A percentile compares a stretch with the other conserved stretches of the same genome.
These are phyloP conservation scores for Telmatherina bonti DNA, from an alignment of 2,797 vertebrate species.

Conservation along the genomic window DNA sequence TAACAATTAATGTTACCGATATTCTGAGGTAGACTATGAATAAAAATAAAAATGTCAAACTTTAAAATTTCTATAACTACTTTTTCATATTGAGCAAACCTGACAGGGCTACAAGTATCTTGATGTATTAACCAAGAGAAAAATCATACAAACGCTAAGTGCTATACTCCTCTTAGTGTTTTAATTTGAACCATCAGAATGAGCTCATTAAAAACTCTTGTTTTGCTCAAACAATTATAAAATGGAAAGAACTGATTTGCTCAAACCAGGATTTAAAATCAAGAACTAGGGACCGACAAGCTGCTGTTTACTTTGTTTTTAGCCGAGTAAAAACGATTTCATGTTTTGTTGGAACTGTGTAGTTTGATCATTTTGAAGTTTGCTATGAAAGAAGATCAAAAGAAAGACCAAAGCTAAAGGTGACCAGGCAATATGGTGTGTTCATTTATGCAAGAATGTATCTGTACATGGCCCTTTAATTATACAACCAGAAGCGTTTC, in stretches of 20 bases:
- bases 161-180: not conserved
- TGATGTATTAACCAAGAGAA: not conserved
- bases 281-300: constrained; percentile 13
- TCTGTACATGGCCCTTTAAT: constrained; percentile 73
- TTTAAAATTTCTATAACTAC: constrained; percentile 15
- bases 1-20: not conserved
- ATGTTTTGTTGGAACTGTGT: constrained; percentile 39
- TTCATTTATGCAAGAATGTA: constrained; percentile 28
- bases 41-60: not conserved
- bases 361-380: constrained; percentile 41
- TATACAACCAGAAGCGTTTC: constrained; percentile 76
- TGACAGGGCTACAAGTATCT: not conserved
- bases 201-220: not conserved
- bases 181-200: not conserved
- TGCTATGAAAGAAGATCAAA: constrained; percentile 78
- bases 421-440: constrained; percentile 69
- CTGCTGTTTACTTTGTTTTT: constrained; percentile 29
- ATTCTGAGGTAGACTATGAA: not conserved
- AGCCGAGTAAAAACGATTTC: constrained; percentile 19
- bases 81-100: not conserved
- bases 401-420: constrained; percentile 75
- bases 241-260: constrained; percentile 15
- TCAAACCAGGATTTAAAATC: not conserved
- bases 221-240: constrained; percentile 12
- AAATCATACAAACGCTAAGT: constrained; percentile 3